Base-by-base conservation (phyloP, 2,113 vertebrate genomes). In the Hystrix cristata region DNA sequence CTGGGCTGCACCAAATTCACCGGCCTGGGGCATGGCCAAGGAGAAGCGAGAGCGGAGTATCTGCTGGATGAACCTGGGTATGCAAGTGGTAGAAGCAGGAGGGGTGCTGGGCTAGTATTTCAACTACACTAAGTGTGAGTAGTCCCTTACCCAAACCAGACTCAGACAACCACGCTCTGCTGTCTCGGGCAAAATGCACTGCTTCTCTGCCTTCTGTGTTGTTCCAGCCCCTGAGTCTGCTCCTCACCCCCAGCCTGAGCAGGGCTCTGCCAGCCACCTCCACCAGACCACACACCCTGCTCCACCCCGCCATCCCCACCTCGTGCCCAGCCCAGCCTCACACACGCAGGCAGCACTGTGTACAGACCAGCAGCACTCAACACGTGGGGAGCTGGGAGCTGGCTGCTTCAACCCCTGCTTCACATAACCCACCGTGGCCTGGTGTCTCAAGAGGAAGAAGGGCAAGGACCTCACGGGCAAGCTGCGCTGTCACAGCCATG, bases 291-390 rank as follows among this genome's bases (percentile, higher is more conserved):
- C 74, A 53, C 1, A 27, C 69, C 64, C 60, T 48, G 15, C 4
- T 34, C 46, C 15, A 34, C 69, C 25, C 82, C 2, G 0, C 51
- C 38, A 38, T 38, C 38, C 38, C 38, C 38, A 38, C 51, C 48
- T 65, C 29, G 21, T 18, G 71, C 65, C 15, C 0, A 0, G 1
- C 43, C 59, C 38, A 10, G 10, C 21, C 57, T 85, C 0, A 16
- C 8, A 5, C 55, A 51, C 38, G 31, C 2, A 16, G 15, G n/a
- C 16, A 34, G 69, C 9, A 29, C 29, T 3, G 25, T 14, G 31
- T 14, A 10, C 8, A 51, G 23, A 67, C 12, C 53, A 18, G 48
- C 34, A 62, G 51, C 46, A 46, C 46, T n/a, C 46, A 18, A 25
- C 10, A 29, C 19, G 10, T 67, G 38, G 12, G 57, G 25, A 46